A percentile compares a stretch with the other conserved stretches of the same genome.
Conservation (phyloP, 2,888 invertebrate species). For the Amphiduros pacificus region DNA sequence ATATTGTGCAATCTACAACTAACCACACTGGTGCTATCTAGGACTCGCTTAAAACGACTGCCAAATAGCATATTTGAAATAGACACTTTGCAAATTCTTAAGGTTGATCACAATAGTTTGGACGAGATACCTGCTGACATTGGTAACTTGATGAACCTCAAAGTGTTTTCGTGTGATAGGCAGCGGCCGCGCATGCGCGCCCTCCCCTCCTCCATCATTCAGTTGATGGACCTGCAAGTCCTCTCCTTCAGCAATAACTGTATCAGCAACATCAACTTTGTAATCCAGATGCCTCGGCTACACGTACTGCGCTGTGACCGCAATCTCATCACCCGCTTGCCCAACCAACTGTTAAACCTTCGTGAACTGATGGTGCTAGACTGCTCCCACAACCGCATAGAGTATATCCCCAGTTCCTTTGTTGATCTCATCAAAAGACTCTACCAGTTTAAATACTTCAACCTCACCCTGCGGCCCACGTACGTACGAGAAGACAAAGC, state of each 20-base stretch:
- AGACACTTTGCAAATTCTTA: constrained; percentile 31
- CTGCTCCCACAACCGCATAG: constrained; percentile 35
- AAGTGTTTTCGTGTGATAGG: constrained; percentile 32
- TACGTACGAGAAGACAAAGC: constrained; percentile 28
- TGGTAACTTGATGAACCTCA: constrained; percentile 29
- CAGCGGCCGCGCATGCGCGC: constrained; percentile 32
- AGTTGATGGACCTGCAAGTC: constrained; percentile 30
- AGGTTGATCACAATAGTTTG: constrained; percentile 34
- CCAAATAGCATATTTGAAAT: constrained; percentile 32
- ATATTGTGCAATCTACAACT: constrained; percentile 26
- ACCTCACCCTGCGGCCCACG: constrained; percentile 31
- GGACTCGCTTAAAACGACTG: constrained; percentile 28
- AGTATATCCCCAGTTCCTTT: constrained; percentile 32
- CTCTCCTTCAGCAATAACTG: constrained; percentile 36
- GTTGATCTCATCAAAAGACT: constrained; percentile 30
- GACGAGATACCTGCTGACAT: constrained; percentile 34
- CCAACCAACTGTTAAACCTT: constrained; percentile 31
- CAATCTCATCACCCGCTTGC: constrained; percentile 33
- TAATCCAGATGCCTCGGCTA: constrained; percentile 26
- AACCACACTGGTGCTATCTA: constrained; percentile 32
- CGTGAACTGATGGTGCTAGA: constrained; percentile 31
- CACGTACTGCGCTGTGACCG: constrained; percentile 30
- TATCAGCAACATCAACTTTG: constrained; percentile 33
- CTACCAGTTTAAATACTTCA: constrained; percentile 33
- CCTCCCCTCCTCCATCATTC: constrained; percentile 30